phyloP scores from a whole-genome alignment of 2,113 vertebrate species.

The Ophiodon elongatus region DNA sequence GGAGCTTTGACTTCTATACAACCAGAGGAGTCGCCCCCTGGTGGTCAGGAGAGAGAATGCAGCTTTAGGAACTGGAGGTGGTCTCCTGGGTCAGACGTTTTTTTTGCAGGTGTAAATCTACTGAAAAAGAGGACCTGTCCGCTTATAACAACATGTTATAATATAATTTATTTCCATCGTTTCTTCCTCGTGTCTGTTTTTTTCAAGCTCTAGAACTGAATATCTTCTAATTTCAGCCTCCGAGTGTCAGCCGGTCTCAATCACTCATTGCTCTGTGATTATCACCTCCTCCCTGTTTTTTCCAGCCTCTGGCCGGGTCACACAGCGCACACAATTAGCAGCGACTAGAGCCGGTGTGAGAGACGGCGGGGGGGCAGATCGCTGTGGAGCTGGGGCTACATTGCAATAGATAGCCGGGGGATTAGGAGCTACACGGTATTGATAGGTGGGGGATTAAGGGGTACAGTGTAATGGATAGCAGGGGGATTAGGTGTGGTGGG shows the following conservation, averaged over 20 bases:
- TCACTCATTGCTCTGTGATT: slow-evolving; percentile 57
- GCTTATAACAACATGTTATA: too few species aligned
- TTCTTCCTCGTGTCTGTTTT: not conserved
- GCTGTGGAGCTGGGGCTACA: not conserved
- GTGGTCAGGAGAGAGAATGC: too few species aligned
- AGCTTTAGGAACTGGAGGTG: too few species aligned
- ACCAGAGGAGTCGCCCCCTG: too few species aligned
- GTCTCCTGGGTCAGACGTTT: too few species aligned
- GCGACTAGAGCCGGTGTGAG: slow-evolving; percentile 8
- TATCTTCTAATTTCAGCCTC: slow-evolving; percentile 30
- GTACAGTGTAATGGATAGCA: slow-evolving; percentile 59
- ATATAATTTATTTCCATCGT: not conserved
- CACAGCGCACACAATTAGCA: slow-evolving; percentile 56
- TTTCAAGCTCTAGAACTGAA: slow-evolving; percentile 16
- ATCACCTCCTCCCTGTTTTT: slow-evolving; percentile 43
- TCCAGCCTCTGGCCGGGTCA: slow-evolving; percentile 28
- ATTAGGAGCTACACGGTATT: slow-evolving; percentile 52
- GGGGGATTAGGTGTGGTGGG: slow-evolving; percentile 54
- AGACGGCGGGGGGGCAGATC: not conserved
- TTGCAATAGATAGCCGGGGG: slow-evolving; percentile 50
- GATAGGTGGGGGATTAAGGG: slow-evolving; percentile 62
- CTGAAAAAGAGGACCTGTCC: too few species aligned
- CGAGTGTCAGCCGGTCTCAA: slow-evolving; percentile 12
- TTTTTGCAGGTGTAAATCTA: too few species aligned
- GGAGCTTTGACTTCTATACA: too few species aligned